A percentile compares a stretch with the other conserved stretches of the same genome.
Evolutionary conservation across 2,113 vertebrate species (phyloP).

Genomic region (Motacilla tschutschensis): DNA sequence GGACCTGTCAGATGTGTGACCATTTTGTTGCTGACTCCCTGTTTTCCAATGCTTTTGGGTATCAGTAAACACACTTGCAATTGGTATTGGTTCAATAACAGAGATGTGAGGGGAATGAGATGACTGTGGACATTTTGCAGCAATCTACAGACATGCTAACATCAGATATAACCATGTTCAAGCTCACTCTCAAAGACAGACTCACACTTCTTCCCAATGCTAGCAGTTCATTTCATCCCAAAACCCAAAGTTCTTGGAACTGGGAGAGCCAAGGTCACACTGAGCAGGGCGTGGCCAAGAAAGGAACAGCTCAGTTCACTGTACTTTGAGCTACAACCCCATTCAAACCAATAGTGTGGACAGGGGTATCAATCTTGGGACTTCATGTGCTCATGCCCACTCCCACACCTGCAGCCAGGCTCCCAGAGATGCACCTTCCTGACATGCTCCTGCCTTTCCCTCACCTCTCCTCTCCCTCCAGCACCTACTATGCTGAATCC

Average conservation of each 20-base stretch:
- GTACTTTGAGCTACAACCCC: background rate
- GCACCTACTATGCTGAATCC: background rate
- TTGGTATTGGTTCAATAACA: background rate
- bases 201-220: background rate
- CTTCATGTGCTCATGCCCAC: accelerated
- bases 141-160: background rate
- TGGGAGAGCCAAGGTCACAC: background rate
- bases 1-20: background rate
- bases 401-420: background rate
- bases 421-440: background rate
- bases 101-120: background rate
- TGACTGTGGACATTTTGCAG: background rate
- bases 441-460: background rate
- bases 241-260: background rate
- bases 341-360: background rate
- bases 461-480: background rate
- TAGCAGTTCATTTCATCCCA: background rate
- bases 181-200: background rate
- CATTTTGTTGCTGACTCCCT: background rate
- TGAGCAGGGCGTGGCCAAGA: background rate
- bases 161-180: background rate
- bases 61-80: background rate
- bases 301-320: background rate
- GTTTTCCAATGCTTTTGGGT: background rate
- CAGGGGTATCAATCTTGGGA: background rate